Evolutionary conservation across 1,140 invertebrate species (phyloP).

Genomic region (Drosophila sucinea): DNA sequence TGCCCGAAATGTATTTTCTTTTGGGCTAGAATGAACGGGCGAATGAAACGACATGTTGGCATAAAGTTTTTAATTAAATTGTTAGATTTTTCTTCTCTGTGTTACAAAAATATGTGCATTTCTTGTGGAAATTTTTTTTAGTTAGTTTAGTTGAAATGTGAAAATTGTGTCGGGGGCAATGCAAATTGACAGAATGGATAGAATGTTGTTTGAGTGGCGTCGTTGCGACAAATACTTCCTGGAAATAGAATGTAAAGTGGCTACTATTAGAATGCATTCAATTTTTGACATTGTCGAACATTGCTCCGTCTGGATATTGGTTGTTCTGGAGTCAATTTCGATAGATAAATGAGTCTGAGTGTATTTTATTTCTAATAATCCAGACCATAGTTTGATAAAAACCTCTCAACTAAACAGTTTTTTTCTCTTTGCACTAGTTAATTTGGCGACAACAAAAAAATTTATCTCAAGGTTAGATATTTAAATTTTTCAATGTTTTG

Average conservation of each 20-base stretch:
- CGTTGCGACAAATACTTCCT: neutral
- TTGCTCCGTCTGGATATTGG: neutral
- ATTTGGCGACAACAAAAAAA: no score
- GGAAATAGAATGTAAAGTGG: neutral
- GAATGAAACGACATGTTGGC: slow-evolving; percentile 59
- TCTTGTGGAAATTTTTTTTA: slow-evolving; percentile 1
- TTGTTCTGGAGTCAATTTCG: neutral
- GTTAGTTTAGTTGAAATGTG: slow-evolving; percentile 1
- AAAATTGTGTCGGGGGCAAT: neutral
- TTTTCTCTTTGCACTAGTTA: no score
- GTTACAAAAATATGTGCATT: slow-evolving; percentile 9
- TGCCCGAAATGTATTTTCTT: slow-evolving; percentile 35
- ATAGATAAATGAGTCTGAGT: no score
- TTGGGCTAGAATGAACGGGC: slow-evolving; percentile 24
- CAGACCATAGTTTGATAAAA: no score
- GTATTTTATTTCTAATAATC: no score
- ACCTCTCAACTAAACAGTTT: no score
- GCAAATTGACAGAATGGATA: slow-evolving; percentile 11
- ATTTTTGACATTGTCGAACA: neutral
- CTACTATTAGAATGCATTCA: neutral
- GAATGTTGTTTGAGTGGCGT: slow-evolving; percentile 4
- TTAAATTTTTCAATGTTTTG: neutral
- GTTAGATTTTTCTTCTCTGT: slow-evolving; percentile 54
- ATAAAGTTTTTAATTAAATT: slow-evolving; percentile 82
- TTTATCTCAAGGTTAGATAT: neutral